Percentiles rank a stretch among this genome's conserved stretches.
Evolutionary conservation across 2,888 invertebrate species (phyloP).

Genomic region (Ganaspis brasiliensis): DNA sequence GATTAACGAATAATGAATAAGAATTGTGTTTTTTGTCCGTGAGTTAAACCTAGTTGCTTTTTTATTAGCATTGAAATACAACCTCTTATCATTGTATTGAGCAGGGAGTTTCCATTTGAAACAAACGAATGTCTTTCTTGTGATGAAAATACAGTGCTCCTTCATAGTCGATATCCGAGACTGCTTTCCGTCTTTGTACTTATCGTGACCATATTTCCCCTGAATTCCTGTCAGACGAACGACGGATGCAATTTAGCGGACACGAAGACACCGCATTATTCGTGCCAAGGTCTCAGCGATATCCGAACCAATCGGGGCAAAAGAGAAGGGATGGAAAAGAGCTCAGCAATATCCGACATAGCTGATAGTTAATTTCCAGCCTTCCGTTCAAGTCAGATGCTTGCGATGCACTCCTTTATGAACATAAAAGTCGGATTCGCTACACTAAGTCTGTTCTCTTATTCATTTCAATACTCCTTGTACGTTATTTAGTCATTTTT

Average conservation of each 20-base stretch:
- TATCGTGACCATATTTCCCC: constrained; percentile 27
- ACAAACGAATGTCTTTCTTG: constrained; percentile 1
- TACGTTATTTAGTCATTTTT: too few relatives aligned
- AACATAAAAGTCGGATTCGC: not conserved
- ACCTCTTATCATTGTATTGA: not conserved
- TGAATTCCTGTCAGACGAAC: constrained; percentile 45
- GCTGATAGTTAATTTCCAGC: constrained; percentile 64
- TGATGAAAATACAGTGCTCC: not conserved
- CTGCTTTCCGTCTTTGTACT: constrained; percentile 41
- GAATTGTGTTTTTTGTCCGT: not conserved
- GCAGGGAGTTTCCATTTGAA: not conserved
- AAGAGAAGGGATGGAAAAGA: constrained; percentile 46
- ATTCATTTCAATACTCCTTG: not conserved
- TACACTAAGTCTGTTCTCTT: not conserved
- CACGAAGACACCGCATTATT: constrained; percentile 48
- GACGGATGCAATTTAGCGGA: constrained; percentile 49
- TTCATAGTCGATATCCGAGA: constrained; percentile 40
- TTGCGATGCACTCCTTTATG: constrained; percentile 2
- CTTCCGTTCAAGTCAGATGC: constrained; percentile 21
- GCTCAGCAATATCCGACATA: constrained; percentile 62
- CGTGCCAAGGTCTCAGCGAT: constrained; percentile 44
- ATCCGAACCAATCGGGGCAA: constrained; percentile 44
- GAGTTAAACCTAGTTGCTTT: not conserved
- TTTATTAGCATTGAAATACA: constrained; percentile 3
- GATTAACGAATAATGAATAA: constrained; percentile 1